Evolutionary conservation across 2,888 invertebrate species (phyloP).

Genomic region (Nebria brevicollis): DNA sequence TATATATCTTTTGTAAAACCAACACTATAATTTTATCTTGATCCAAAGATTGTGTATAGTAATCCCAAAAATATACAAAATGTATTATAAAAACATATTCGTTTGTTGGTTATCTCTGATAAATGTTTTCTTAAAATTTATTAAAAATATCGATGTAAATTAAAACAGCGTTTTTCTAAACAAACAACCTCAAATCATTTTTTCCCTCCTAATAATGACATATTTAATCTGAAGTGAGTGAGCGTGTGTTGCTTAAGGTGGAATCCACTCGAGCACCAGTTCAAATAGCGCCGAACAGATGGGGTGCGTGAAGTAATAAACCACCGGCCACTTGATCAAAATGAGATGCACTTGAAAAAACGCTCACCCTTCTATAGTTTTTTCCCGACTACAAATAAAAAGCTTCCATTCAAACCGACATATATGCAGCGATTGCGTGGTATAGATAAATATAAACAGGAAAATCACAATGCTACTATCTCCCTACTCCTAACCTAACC

Average conservation of each 20-base stretch:
- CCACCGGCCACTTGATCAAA: slow-evolving; percentile 42
- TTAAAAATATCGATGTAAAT: slow-evolving; percentile 47
- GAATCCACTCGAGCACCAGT: slow-evolving; percentile 14
- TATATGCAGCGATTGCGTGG: not conserved
- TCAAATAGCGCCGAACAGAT: slow-evolving; percentile 35
- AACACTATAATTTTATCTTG: slow-evolving; percentile 30
- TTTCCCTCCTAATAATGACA: not conserved
- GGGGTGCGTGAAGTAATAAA: slow-evolving; percentile 41
- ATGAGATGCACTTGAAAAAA: slow-evolving; percentile 34
- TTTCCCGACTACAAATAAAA: slow-evolving; percentile 28
- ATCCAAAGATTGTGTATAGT: slow-evolving; percentile 46
- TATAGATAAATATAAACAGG: slow-evolving; percentile 40
- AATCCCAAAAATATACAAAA: slow-evolving; percentile 32
- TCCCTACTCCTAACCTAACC: not conserved
- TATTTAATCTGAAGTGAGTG: slow-evolving; percentile 7
- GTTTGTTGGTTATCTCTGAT: slow-evolving; percentile 42
- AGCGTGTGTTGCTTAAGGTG: slow-evolving; percentile 20
- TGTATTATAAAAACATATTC: slow-evolving; percentile 37
- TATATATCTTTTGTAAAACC: slow-evolving; percentile 18
- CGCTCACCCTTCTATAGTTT: slow-evolving; percentile 33
- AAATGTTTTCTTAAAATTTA: slow-evolving; percentile 48
- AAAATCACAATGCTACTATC: slow-evolving; percentile 11
- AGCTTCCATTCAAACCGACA: slow-evolving; percentile 8
- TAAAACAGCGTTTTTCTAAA: slow-evolving; percentile 43
- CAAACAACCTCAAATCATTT: slow-evolving; percentile 15